phyloP scores from a whole-genome alignment of 2,888 invertebrate genomes.

The Eristalis intricaria region DNA sequence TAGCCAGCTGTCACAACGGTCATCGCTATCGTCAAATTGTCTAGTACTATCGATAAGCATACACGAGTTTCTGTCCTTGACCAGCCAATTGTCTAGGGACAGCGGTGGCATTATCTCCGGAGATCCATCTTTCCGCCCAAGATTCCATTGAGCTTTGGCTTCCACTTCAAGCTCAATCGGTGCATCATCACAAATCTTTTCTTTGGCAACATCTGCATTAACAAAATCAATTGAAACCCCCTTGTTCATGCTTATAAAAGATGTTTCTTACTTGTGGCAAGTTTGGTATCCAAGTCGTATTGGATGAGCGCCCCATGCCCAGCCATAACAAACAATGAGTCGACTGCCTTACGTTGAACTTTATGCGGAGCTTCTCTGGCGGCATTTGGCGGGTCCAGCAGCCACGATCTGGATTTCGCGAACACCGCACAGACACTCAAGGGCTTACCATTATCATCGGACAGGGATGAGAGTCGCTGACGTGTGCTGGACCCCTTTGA shows the following conservation, averaged over 20 bases:
- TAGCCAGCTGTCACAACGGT: conserved; percentile 93
- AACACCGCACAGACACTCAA: conserved; percentile 90
- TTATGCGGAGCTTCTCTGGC: conserved; percentile 80
- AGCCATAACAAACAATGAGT: conserved; percentile 95
- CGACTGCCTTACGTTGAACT: conserved; percentile 84
- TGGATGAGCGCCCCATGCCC: conserved; percentile 94
- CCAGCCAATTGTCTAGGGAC: conserved; percentile 86
- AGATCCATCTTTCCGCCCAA: conserved; percentile 83
- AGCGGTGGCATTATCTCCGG: conserved; percentile 90
- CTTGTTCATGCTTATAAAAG: not conserved
- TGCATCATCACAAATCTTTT: conserved; percentile 93
- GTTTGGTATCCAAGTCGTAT: conserved; percentile 92
- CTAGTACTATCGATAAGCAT: conserved; percentile 77
- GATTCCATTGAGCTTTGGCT: conserved; percentile 94
- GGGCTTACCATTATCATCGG: conserved; percentile 86
- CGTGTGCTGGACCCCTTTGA: conserved; percentile 77
- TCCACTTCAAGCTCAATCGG: conserved; percentile 92
- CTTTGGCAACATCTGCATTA: conserved; percentile 87
- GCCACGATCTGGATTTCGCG: conserved; percentile 89
- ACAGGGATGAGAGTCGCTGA: conserved; percentile 87
- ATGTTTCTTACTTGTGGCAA: conserved; percentile 81
- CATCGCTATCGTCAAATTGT: conserved; percentile 79
- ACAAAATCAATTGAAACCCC: conserved; percentile 8
- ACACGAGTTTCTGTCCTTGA: conserved; percentile 81
- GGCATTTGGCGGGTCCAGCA: conserved; percentile 82